These are phyloP conservation scores for Drosophila suboccidentalis DNA, from an alignment of 2,888 invertebrate species.

Conservation along the genomic window DNA sequence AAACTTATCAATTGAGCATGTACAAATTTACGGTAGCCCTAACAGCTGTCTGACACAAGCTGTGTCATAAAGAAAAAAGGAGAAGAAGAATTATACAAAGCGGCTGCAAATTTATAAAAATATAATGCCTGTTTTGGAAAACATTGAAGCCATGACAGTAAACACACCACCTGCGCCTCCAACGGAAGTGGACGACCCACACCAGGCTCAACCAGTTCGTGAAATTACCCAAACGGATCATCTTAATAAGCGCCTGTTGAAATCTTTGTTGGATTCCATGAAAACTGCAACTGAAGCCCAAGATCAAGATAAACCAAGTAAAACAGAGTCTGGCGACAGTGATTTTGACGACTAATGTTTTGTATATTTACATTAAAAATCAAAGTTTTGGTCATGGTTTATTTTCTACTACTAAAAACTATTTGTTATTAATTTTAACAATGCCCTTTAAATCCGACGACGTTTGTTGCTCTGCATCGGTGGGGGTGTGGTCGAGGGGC, in stretches of 20 bases:
- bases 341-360: slow-evolving; percentile 76
- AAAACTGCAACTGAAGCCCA: slow-evolving; percentile 54
- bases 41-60: slow-evolving; percentile 17
- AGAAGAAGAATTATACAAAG: neutral
- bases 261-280: slow-evolving; percentile 79
- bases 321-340: slow-evolving; percentile 54
- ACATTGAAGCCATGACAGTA: slow-evolving; percentile 59
- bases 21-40: slow-evolving; percentile 38
- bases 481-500: slow-evolving; percentile 85
- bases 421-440: slow-evolving; percentile 20
- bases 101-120: neutral
- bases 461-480: slow-evolving; percentile 83
- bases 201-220: slow-evolving; percentile 54
- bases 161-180: slow-evolving; percentile 43
- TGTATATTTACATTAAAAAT: slow-evolving; percentile 57
- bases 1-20: neutral
- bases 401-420: slow-evolving; percentile 45
- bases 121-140: slow-evolving; percentile 76
- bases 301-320: slow-evolving; percentile 14
- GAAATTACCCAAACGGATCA: slow-evolving; percentile 84
- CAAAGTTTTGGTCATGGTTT: slow-evolving; percentile 53
- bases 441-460: slow-evolving; percentile 82
- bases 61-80: slow-evolving; percentile 18
- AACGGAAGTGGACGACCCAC: slow-evolving; percentile 34
- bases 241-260: slow-evolving; percentile 78